Evolutionary conservation across 2,888 invertebrate genomes (phyloP).

Genomic region (Drosophila robusta): DNA sequence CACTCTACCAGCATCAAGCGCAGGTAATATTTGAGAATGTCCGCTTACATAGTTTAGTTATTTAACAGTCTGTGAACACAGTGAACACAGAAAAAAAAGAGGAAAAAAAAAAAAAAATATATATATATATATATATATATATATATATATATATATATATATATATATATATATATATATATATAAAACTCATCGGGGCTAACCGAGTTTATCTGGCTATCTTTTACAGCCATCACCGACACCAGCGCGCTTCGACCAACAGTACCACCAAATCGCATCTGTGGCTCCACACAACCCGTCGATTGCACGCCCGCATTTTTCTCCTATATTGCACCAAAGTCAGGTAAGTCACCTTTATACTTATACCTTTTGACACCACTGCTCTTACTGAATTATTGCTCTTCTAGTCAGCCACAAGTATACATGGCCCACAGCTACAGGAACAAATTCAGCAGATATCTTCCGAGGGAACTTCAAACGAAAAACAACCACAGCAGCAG

Average conservation of each 20-base stretch:
- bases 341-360: slow-evolving; percentile 19
- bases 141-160: too few species aligned
- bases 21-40: slow-evolving; percentile 31
- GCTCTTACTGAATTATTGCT: background rate
- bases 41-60: too few species aligned
- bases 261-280: slow-evolving; percentile 31
- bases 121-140: too few species aligned
- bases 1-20: slow-evolving; percentile 48
- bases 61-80: too few species aligned
- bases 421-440: slow-evolving; percentile 29
- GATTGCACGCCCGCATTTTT: slow-evolving; percentile 35
- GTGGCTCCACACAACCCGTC: slow-evolving; percentile 29
- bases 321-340: slow-evolving; percentile 24
- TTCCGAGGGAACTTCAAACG: slow-evolving; percentile 7
- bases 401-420: slow-evolving; percentile 25
- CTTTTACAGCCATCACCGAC: slow-evolving; percentile 26
- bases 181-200: too few species aligned
- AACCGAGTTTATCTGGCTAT: too few species aligned
- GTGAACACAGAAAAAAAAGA: too few species aligned
- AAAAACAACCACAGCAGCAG: slow-evolving; percentile 26
- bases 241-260: slow-evolving; percentile 36
- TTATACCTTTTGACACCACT: background rate
- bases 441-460: slow-evolving; percentile 8
- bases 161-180: too few species aligned
- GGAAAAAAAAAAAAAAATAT: too few species aligned